Conservation (phyloP, 2,113 vertebrate species). For the Chelonoidis abingdonii region DNA sequence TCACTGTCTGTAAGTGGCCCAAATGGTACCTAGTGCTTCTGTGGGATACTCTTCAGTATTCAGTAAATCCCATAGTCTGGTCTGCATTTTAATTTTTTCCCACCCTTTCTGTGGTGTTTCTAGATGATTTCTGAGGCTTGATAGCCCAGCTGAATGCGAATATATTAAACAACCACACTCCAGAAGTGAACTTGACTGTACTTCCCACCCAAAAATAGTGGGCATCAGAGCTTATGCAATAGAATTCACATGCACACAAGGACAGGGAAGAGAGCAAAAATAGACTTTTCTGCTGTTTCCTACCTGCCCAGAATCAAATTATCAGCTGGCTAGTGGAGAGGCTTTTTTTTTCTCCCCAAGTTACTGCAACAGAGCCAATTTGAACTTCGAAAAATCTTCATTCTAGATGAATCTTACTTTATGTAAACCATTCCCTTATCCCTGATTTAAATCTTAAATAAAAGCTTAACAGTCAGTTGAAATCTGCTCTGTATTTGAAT, state of each 20-base stretch:
- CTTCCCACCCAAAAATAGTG: not conserved
- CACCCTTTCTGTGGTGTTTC: too few species aligned
- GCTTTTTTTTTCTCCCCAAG: not conserved
- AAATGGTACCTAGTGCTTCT: too few species aligned
- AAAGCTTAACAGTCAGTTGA: not conserved
- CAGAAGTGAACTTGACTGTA: not conserved
- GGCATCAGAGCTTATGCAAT: not conserved
- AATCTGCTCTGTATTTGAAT: not conserved
- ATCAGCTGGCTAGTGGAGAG: not conserved
- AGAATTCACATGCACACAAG: not conserved
- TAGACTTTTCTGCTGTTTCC: not conserved
- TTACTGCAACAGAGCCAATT: not conserved
- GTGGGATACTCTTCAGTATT: too few species aligned
- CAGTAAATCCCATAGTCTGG: too few species aligned
- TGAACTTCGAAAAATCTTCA: not conserved
- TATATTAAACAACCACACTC: not conserved
- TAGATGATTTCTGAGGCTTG: too few species aligned
- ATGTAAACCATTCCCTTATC: not conserved
- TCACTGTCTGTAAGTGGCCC: too few species aligned
- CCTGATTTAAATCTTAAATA: not conserved
- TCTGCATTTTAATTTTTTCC: too few species aligned
- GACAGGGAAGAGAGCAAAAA: not conserved
- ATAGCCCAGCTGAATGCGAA: not conserved
- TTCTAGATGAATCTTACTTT: not conserved
- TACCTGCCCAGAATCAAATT: not conserved